Conservation (phyloP, 2,113 vertebrate genomes). For the Bujurquina vittata region DNA sequence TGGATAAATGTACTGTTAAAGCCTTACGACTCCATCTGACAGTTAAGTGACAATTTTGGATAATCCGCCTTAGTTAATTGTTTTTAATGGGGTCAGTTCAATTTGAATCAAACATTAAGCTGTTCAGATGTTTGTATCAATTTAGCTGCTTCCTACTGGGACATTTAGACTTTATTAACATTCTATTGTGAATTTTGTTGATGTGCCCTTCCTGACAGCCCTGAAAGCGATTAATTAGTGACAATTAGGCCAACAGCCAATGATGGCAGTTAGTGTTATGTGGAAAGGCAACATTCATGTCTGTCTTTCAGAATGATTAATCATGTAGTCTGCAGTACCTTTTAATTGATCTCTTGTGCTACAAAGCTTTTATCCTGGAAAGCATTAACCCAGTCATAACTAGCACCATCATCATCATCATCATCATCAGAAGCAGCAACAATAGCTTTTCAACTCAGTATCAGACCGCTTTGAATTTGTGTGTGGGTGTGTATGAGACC, state of each 20-base stretch:
- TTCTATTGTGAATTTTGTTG: conserved; percentile 19
- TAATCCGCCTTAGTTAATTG: neutral
- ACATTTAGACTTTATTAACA: conserved; percentile 38
- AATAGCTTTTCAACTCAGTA: conserved; percentile 7
- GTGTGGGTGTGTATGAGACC: neutral
- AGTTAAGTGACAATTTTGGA: neutral
- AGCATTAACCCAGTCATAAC: conserved; percentile 21
- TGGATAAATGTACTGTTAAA: neutral
- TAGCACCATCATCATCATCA: neutral
- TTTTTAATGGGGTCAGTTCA: conserved; percentile 14
- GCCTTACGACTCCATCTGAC: neutral
- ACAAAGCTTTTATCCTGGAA: conserved; percentile 33
- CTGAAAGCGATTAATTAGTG: conserved; percentile 50
- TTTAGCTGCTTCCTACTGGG: conserved; percentile 19
- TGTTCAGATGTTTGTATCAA: conserved; percentile 18
- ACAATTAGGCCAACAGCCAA: conserved; percentile 51
- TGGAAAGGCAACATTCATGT: conserved; percentile 23
- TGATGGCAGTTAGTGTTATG: conserved; percentile 33
- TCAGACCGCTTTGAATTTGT: conserved; percentile 22
- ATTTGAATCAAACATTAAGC: neutral
- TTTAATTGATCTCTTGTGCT: conserved; percentile 16
- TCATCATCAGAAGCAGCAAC: neutral
- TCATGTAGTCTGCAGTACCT: conserved; percentile 16
- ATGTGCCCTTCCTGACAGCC: conserved; percentile 41
- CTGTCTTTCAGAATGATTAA: conserved; percentile 48